phyloP scores from a whole-genome alignment of 2,797 vertebrate genomes.

The Micropoecilia bifurca region DNA sequence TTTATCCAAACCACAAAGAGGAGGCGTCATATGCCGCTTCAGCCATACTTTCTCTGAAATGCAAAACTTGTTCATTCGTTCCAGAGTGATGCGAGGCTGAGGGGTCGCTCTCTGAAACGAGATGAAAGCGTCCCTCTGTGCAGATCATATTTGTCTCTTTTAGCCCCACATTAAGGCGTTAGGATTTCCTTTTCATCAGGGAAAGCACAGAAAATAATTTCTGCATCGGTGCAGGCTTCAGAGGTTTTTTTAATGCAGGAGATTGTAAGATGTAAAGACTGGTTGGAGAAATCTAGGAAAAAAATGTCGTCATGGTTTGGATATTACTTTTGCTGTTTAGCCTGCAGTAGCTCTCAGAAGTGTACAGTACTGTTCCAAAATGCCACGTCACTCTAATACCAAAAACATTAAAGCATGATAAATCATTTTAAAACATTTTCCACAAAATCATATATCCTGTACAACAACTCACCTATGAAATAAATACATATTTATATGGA shows the following conservation, averaged over 20 bases:
- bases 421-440: not conserved
- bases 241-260: not conserved
- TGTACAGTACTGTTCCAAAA: not conserved
- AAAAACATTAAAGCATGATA: not conserved
- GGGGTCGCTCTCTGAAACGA: not conserved
- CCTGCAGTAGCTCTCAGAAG: not conserved
- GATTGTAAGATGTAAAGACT: not conserved
- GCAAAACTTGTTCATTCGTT: slow-evolving; percentile 15
- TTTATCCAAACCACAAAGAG: slow-evolving; percentile 65
- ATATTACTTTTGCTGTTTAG: not conserved
- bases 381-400: too few relatives aligned
- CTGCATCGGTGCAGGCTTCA: not conserved
- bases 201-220: not conserved
- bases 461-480: not conserved
- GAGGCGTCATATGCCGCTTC: slow-evolving; percentile 11
- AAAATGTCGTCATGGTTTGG: not conserved
- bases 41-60: slow-evolving; percentile 19
- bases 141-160: not conserved
- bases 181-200: slow-evolving; percentile 1
- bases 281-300: not conserved
- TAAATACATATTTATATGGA: not conserved
- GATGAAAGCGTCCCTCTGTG: not conserved
- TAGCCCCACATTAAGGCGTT: not conserved
- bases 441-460: not conserved
- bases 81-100: slow-evolving; percentile 8